phyloP scores from a whole-genome alignment of 2,113 vertebrate species.

The Ophthalmolycus amberensis region DNA sequence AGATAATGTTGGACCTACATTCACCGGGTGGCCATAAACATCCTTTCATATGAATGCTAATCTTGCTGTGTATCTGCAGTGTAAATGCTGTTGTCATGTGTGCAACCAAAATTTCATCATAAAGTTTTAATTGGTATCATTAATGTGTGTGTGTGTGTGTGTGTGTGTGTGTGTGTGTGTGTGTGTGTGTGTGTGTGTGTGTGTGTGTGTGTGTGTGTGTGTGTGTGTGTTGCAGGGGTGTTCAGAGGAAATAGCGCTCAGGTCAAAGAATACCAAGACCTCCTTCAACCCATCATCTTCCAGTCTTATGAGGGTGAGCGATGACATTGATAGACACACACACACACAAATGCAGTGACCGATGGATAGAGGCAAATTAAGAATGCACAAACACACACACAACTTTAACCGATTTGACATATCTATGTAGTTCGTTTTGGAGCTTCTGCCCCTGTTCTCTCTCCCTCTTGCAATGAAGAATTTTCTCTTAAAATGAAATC shows the following conservation, averaged over 20 bases:
- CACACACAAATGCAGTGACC: neutral
- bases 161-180: conserved; percentile 10
- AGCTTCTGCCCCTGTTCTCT: conserved; percentile 10
- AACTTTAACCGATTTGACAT: neutral
- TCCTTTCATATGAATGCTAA: no score
- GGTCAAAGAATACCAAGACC: conserved; percentile 92
- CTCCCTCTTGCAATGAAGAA: conserved; percentile 30
- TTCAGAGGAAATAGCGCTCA: conserved; percentile 91
- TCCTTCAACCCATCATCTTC: conserved; percentile 91
- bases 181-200: conserved; percentile 8
- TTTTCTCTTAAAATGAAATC: conserved; percentile 44
- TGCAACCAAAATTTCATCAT: neutral
- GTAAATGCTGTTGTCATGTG: neutral
- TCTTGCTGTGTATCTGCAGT: no score
- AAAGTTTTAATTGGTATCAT: neutral
- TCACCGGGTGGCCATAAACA: no score
- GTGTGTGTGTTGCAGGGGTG: conserved; percentile 83
- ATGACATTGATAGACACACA: conserved; percentile 1
- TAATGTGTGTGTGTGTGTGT: neutral
- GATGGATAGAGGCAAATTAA: neutral
- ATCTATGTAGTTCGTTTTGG: neutral
- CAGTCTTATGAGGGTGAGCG: conserved; percentile 90
- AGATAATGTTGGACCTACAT: no score
- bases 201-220: conserved; percentile 19
- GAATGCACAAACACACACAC: neutral